phyloP scores from a whole-genome alignment of 2,113 vertebrate genomes.

The Climacteris rufus region DNA sequence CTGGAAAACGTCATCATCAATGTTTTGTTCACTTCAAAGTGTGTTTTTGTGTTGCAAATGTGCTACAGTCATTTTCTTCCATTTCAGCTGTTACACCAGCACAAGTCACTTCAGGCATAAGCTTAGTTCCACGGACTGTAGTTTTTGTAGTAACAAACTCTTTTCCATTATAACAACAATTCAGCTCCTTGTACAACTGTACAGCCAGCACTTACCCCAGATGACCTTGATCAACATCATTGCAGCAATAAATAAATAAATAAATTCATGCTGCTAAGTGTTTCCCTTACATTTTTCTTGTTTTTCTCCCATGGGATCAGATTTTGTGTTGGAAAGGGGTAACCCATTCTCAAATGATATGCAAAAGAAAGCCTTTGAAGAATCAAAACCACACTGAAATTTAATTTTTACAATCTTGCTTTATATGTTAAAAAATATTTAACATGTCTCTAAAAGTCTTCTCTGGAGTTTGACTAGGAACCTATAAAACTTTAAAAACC shows the following conservation, averaged over 20 bases:
- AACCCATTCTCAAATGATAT: neutral
- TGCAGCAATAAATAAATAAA: neutral
- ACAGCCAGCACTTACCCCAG: neutral
- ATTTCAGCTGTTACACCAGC: neutral
- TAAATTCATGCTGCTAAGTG: neutral
- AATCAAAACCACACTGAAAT: neutral
- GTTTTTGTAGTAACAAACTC: neutral
- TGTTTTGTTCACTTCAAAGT: neutral
- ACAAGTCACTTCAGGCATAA: neutral
- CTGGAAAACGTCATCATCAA: neutral
- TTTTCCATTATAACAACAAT: neutral
- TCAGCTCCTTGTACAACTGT: neutral
- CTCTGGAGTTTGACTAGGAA: neutral
- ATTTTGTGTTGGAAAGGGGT: neutral
- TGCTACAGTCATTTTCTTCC: neutral
- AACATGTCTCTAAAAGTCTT: neutral
- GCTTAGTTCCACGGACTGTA: neutral
- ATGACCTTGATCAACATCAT: neutral
- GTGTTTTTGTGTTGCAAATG: neutral
- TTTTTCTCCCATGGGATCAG: neutral
- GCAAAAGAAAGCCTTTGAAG: neutral
- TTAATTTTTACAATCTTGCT: neutral
- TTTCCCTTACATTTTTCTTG: neutral
- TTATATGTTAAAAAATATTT: neutral
- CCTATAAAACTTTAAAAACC: neutral